Evolutionary conservation across 2,113 vertebrate species (phyloP).

Genomic region (Corythornis madagascariensis): DNA sequence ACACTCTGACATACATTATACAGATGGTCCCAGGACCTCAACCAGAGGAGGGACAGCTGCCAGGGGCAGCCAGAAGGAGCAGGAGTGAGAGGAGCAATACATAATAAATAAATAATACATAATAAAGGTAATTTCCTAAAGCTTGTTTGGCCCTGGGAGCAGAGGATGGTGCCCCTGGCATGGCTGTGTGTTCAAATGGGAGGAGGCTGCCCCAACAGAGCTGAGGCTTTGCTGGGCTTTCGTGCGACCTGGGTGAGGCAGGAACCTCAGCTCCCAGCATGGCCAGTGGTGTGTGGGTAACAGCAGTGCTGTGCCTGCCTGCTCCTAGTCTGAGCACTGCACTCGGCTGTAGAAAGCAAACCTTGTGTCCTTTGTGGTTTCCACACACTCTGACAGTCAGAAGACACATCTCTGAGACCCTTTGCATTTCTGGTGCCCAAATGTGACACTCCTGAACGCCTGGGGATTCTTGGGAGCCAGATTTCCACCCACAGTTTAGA

Average conservation of each 20-base stretch:
- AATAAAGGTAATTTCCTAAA: background rate
- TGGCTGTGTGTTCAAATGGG: fast-evolving
- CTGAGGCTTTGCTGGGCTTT: background rate
- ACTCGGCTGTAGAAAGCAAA: background rate
- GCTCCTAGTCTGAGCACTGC: background rate
- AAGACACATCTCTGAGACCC: background rate
- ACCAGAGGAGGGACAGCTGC: background rate
- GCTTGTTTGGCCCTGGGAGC: fast-evolving
- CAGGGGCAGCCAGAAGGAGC: background rate
- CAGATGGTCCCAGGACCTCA: background rate
- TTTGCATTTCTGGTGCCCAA: background rate
- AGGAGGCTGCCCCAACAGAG: background rate
- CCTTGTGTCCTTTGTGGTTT: background rate
- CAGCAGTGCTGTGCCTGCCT: background rate
- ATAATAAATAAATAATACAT: background rate
- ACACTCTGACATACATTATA: background rate
- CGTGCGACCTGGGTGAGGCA: background rate
- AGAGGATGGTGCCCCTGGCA: background rate
- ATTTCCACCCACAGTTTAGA: background rate
- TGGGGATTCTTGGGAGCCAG: background rate
- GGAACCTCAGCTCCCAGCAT: background rate
- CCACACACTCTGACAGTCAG: background rate
- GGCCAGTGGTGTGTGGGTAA: fast-evolving
- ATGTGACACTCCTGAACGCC: background rate
- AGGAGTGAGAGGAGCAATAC: background rate